A percentile compares a stretch with the other conserved stretches of the same genome.
Conservation (phyloP, 2,113 vertebrate species). For the Odobenus rosmarus region DNA sequence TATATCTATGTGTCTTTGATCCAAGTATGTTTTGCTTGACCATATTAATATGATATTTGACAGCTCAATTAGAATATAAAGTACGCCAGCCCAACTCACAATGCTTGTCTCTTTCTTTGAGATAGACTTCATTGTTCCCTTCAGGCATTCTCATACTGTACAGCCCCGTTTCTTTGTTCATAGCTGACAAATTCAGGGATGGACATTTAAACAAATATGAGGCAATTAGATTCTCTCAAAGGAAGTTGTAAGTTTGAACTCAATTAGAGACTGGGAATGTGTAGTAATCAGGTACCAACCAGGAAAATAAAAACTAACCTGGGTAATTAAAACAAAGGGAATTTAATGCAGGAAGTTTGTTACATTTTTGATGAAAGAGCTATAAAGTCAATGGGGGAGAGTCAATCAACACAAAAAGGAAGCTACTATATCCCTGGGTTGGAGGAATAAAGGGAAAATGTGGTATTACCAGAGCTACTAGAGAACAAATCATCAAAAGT, state of each 20-base stretch:
- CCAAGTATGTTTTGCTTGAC: background rate
- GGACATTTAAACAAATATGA: background rate
- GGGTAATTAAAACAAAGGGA: background rate
- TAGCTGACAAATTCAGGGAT: background rate
- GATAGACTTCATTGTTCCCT: background rate
- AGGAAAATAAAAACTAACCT: background rate
- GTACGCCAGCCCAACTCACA: background rate
- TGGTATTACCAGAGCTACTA: background rate
- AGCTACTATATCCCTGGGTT: background rate
- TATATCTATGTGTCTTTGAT: background rate
- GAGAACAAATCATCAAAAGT: background rate
- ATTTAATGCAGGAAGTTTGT: background rate
- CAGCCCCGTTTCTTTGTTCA: background rate
- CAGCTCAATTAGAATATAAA: background rate
- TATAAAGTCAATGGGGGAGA: background rate
- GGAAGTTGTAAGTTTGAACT: constrained; percentile 20
- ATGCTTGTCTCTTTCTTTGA: background rate
- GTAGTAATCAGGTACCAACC: background rate
- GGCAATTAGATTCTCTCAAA: background rate
- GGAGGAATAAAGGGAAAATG: background rate
- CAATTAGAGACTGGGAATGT: background rate
- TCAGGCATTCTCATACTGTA: background rate
- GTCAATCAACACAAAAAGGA: background rate
- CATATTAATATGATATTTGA: background rate
- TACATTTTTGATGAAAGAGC: background rate